These are phyloP conservation scores for Paracanthobrama guichenoti DNA, from an alignment of 2,113 vertebrate species.

Conservation along the genomic window DNA sequence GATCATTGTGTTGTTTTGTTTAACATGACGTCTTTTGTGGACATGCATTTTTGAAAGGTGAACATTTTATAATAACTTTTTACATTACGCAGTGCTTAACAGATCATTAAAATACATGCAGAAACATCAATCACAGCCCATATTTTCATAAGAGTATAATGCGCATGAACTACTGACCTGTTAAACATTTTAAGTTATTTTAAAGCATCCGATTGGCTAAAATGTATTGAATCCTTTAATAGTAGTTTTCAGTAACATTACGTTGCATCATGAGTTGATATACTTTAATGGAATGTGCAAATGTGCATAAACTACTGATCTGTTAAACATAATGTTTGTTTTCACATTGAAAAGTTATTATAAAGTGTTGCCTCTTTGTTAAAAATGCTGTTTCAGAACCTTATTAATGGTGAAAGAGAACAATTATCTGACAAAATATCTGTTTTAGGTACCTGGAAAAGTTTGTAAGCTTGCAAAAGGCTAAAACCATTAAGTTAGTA, in stretches of 20 bases:
- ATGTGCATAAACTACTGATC: not conserved
- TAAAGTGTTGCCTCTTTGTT: not conserved
- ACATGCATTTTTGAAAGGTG: slow-evolving; percentile 22
- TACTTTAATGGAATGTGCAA: not conserved
- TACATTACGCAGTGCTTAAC: not conserved
- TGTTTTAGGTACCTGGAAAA: slow-evolving; percentile 32
- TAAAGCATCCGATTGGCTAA: not conserved
- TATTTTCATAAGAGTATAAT: not conserved
- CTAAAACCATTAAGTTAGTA: slow-evolving; percentile 8
- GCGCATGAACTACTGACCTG: not conserved
- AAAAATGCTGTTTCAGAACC: not conserved
- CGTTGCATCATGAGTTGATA: not conserved
- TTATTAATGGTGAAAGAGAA: not conserved
- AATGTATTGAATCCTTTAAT: not conserved
- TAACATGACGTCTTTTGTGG: not conserved
- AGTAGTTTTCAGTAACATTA: not conserved
- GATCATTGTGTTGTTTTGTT: slow-evolving; percentile 4
- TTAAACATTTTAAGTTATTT: not conserved
- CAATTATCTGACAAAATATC: not conserved
- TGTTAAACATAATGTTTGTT: not conserved
- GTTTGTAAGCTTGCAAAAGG: not conserved
- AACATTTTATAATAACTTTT: slow-evolving; percentile 22
- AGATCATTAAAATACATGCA: not conserved
- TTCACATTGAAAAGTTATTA: not conserved
- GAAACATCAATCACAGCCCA: not conserved